Conservation (phyloP, 2,797 vertebrate genomes). For the Bucorvus abyssinicus region DNA sequence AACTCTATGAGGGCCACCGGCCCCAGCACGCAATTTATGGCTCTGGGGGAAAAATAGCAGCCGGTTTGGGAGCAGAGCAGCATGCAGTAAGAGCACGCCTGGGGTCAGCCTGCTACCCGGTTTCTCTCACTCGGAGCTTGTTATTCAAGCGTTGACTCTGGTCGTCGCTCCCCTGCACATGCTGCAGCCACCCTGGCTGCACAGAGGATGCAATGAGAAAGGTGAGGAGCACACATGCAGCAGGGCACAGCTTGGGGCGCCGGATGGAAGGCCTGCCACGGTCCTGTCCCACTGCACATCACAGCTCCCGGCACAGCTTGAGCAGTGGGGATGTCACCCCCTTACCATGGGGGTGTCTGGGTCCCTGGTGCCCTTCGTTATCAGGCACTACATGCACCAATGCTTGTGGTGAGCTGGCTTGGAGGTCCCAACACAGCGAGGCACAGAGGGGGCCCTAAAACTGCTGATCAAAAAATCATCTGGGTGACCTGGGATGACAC, state of each 20-base stretch:
- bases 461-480: neutral
- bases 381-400: rapidly evolving
- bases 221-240: rapidly evolving
- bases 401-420: rapidly evolving
- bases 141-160: neutral
- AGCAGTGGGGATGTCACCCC: neutral
- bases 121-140: neutral
- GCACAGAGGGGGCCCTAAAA: neutral
- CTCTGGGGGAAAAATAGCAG: neutral
- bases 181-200: rapidly evolving
- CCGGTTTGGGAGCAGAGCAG: neutral
- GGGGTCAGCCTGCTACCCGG: neutral
- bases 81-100: rapidly evolving
- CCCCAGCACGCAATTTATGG: constrained; percentile 4
- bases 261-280: rapidly evolving
- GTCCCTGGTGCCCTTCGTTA: neutral
- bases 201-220: rapidly evolving
- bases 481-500: neutral
- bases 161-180: rapidly evolving
- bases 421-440: rapidly evolving
- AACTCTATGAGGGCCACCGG: rapidly evolving
- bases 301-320: neutral
- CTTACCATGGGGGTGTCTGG: rapidly evolving
- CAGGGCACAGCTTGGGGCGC: neutral
- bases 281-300: rapidly evolving